A percentile compares a stretch with the other conserved stretches of the same genome.
Evolutionary conservation across 2,797 vertebrate species (phyloP).

Genomic region (Microhierax caerulescens): DNA sequence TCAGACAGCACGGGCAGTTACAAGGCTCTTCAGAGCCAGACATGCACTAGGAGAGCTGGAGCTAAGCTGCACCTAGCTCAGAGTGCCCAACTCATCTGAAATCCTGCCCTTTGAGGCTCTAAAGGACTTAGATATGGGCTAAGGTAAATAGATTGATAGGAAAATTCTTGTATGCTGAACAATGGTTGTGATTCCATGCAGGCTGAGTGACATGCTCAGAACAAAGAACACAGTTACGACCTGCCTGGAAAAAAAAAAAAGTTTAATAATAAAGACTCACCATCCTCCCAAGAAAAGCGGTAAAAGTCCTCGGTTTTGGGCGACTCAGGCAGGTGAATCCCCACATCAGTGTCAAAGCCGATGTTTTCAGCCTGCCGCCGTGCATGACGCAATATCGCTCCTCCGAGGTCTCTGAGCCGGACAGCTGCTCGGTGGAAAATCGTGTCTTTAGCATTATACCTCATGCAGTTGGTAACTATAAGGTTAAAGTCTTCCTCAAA

Average conservation of each 20-base stretch:
- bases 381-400: constrained; percentile 89
- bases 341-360: constrained; percentile 88
- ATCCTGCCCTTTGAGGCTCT: neutral
- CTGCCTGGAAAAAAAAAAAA: too few species aligned
- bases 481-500: constrained; percentile 97
- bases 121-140: neutral
- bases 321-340: constrained; percentile 90
- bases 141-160: neutral
- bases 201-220: neutral
- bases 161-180: neutral
- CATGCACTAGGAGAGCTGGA: neutral
- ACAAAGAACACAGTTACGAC: neutral
- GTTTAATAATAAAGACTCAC: constrained; percentile 71
- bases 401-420: constrained; percentile 91
- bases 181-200: neutral
- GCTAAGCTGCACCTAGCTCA: neutral
- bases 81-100: neutral
- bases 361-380: constrained; percentile 91
- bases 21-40: neutral
- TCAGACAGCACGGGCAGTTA: neutral
- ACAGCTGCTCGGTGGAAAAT: constrained; percentile 95
- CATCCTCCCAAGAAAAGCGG: constrained; percentile 94
- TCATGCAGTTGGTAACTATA: constrained; percentile 98
- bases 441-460: constrained; percentile 98
- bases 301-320: constrained; percentile 89